Base-by-base conservation (phyloP, 2,888 invertebrate genomes). In the Oithona nana region DNA sequence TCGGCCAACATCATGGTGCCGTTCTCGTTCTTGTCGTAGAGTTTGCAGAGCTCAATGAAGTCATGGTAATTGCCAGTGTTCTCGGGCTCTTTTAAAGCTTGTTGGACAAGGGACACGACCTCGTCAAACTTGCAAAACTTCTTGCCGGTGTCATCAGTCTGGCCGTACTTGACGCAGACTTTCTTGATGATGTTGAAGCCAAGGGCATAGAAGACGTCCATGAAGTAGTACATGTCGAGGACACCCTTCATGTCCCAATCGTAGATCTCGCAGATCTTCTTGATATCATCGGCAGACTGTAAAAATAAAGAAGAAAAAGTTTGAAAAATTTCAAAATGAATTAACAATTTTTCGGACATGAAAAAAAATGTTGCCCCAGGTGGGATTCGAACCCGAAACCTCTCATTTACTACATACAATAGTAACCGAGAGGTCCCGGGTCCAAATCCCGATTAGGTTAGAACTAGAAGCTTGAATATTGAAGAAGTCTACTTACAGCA, bases 21-120 rank as follows among this genome's bases (percentile, higher is more conserved):
- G 71, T 95, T 87, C 75, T 97, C 95, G 75, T 83, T 83, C 79
- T 98, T 93, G 83, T 98, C 97, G 82, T 97, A 98, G 75, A 97
- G 82, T 77, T 95, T 97, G 79, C 98, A 81, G 79, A 94, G 95
- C 80, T 98, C 98, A 76, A 94, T 81, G 83, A 97, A 98, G 80
- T 98, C 98, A 75, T 95, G 95, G 74, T 86, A 92, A 74, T 87
- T 86, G 68, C 97, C 98, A 74, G 87, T 86, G 75, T 97, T 95
- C 78, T 94, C 93, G 79, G 90, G 90, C 79, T 88, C 87, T 71
- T 60, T 60, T 20, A 28, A 2, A 28, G 65, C 76, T 75, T 70
- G 78, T 72, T 65, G 74, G 11, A 61, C 54, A 16, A 50, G 26
- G n/a, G n/a, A 28, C 30, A 61, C 61, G 26, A 61, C 51, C 6